Base-by-base conservation (phyloP, 2,113 vertebrate genomes). In the Onychorhynchus coronatus region DNA sequence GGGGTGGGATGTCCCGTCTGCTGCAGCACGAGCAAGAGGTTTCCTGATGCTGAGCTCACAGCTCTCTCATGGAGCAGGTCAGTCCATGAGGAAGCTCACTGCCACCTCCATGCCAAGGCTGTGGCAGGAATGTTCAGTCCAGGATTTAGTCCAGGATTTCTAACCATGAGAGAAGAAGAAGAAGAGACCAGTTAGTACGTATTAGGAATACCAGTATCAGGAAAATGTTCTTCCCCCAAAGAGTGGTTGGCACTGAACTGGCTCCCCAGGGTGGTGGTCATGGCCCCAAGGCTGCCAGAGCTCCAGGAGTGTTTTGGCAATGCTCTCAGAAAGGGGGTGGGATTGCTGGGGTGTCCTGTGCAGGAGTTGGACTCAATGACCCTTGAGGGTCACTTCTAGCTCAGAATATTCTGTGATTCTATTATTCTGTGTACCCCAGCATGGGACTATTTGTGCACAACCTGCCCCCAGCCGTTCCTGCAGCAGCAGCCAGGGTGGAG, bases 351-450 rank as follows among this genome's bases (percentile, higher is more conserved):
- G n/a, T 2, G 85, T 49, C n/a, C 41, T 72, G 75, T 1, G 66
- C 56, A 79, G 56, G 47, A 1, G 41, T 2, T 47, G 56, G 1
- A 0, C 19, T 42, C 41, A 41, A 0, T 4, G 20, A 35, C 22
- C 49, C 66, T 44, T 35, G 31, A 1, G 25, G 49, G 42, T 35
- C 49, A 17, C 25, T 56, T 5, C 41, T 42, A 31, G 50, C 76
- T 8, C 67, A 42, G 58, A 25, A 5, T 2, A 10, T 31, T 31
- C 42, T 15, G 24, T 44, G 59, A 37, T 50, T 62, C 66, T 56
- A 21, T 7, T 0, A 1, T 15, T 71, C 39, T 20, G 15, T 42
- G 42, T 1, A 14, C 9, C 30, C 30, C 85, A 74, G 24, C 5
- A 2, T 2, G 68, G 42, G 27, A 33, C 9, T 33, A 33, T 62